Percentiles rank a stretch among this genome's conserved stretches.
Evolutionary conservation across 2,888 invertebrate species (phyloP).

Genomic region (Siphlonurus alternatus): DNA sequence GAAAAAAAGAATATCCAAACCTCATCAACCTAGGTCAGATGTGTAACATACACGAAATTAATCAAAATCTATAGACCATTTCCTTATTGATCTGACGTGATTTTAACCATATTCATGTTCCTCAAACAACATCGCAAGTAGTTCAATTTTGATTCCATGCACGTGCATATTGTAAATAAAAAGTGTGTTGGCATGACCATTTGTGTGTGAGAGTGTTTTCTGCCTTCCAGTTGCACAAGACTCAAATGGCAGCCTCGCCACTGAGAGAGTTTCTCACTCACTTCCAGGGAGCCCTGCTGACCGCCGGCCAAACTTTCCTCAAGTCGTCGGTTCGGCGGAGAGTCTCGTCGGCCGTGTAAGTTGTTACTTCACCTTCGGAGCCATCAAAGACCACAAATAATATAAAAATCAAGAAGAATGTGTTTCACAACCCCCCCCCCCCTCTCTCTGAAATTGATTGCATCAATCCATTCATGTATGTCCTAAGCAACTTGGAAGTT

Average conservation of each 20-base stretch:
- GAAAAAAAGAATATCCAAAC: too few species aligned
- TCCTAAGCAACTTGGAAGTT: too few species aligned
- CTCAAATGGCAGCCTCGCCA: slow-evolving; percentile 37
- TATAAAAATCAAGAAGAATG: not conserved
- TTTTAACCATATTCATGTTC: too few species aligned
- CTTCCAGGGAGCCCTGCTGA: slow-evolving; percentile 53
- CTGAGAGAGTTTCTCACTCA: slow-evolving; percentile 46
- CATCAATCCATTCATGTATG: too few species aligned
- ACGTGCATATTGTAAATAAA: too few species aligned
- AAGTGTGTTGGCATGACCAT: not conserved
- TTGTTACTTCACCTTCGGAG: slow-evolving; percentile 11
- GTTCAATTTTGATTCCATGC: too few species aligned
- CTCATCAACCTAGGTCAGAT: too few species aligned
- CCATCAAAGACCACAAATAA: slow-evolving; percentile 3
- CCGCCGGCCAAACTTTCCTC: slow-evolving; percentile 47
- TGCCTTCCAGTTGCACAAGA: slow-evolving; percentile 27
- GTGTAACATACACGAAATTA: too few species aligned
- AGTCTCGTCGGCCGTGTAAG: slow-evolving; percentile 84
- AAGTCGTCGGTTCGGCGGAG: slow-evolving; percentile 85
- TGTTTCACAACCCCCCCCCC: not conserved
- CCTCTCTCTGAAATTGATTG: too few species aligned
- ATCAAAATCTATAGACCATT: too few species aligned
- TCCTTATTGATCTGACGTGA: too few species aligned
- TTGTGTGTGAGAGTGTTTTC: not conserved
- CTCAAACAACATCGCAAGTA: too few species aligned